These are phyloP conservation scores for Hirtodrosophila alboralis DNA, from an alignment of 2,888 invertebrate genomes.

Conservation along the genomic window DNA sequence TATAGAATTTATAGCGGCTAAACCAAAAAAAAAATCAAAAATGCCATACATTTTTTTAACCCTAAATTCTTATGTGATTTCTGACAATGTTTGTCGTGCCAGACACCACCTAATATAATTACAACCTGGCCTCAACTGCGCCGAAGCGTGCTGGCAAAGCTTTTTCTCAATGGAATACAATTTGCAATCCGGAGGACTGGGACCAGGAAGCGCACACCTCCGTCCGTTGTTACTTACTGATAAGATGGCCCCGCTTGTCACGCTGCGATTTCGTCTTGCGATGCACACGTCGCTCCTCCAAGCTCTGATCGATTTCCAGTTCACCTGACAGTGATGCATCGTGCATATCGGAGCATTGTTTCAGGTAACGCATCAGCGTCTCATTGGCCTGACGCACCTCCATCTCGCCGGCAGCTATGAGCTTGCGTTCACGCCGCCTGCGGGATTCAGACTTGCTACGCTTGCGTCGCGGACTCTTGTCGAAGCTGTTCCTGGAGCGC, in stretches of 20 bases:
- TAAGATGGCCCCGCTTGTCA: slow-evolving; percentile 83
- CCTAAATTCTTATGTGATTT: too few relatives aligned
- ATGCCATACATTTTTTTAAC: too few relatives aligned
- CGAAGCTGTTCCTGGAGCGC: slow-evolving; percentile 83
- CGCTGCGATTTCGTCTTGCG: slow-evolving; percentile 84
- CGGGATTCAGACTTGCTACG: slow-evolving; percentile 84
- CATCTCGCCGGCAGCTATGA: slow-evolving; percentile 84
- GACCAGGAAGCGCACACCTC: not conserved
- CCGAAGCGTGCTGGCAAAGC: slow-evolving; percentile 44
- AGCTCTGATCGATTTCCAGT: slow-evolving; percentile 84
- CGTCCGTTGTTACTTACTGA: slow-evolving; percentile 74
- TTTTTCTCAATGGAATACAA: slow-evolving; percentile 50
- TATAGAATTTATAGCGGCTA: too few relatives aligned
- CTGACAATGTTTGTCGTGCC: too few relatives aligned
- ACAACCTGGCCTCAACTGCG: slow-evolving; percentile 25
- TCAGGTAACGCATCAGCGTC: slow-evolving; percentile 84
- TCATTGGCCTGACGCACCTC: slow-evolving; percentile 84
- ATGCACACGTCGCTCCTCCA: slow-evolving; percentile 83
- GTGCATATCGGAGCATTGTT: slow-evolving; percentile 84
- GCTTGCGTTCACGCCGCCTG: slow-evolving; percentile 83
- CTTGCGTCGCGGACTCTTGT: slow-evolving; percentile 84
- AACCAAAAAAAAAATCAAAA: too few relatives aligned
- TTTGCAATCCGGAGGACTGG: slow-evolving; percentile 3
- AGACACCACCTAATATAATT: too few relatives aligned
- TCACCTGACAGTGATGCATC: slow-evolving; percentile 84